These are phyloP conservation scores for Microcebus jonahi DNA, from an alignment of 2,113 vertebrate species.

Conservation along the genomic window DNA sequence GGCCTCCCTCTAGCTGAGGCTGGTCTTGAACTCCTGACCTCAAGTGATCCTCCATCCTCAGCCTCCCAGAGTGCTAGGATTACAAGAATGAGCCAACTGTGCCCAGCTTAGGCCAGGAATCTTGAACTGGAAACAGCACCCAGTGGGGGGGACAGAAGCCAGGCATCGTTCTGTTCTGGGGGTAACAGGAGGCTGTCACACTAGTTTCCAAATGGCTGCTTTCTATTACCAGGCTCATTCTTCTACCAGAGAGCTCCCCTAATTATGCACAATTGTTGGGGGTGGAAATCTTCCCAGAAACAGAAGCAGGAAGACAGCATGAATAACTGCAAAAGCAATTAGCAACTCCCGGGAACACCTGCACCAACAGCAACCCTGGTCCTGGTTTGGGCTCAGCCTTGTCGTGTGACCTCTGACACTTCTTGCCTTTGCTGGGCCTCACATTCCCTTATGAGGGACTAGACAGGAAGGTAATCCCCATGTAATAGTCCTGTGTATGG, in stretches of 20 bases:
- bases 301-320: not conserved
- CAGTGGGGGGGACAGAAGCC: not conserved
- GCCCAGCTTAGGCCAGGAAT: not conserved
- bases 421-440: not conserved
- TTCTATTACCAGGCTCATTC: slow-evolving; percentile 37
- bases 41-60: too few species aligned
- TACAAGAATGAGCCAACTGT: not conserved
- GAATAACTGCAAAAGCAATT: not conserved
- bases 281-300: slow-evolving; percentile 36
- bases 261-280: not conserved
- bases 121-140: not conserved
- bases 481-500: not conserved
- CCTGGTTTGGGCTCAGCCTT: not conserved
- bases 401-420: not conserved
- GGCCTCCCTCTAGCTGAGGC: too few species aligned
- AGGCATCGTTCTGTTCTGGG: not conserved
- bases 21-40: too few species aligned
- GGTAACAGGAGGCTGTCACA: not conserved
- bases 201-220: slow-evolving; percentile 61
- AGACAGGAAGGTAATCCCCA: not conserved
- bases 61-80: too few species aligned
- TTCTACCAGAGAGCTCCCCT: slow-evolving; percentile 40
- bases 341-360: not conserved
- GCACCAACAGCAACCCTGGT: not conserved
- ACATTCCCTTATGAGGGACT: not conserved